Conservation (phyloP, 1,140 invertebrate genomes). For the Hypothenemus hampei region DNA sequence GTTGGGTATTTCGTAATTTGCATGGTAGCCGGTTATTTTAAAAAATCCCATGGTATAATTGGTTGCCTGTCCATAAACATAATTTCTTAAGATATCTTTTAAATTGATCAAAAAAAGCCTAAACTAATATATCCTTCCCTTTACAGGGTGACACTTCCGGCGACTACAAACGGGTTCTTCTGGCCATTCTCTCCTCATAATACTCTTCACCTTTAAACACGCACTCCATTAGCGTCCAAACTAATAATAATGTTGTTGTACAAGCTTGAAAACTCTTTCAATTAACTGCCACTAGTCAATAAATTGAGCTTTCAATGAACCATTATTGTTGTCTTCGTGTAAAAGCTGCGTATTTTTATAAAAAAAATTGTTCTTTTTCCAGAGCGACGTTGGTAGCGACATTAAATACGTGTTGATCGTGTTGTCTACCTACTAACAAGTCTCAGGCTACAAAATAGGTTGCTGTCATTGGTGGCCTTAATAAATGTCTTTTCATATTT, state of each 20-base stretch:
- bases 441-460: too few species aligned
- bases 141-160: constrained; percentile 85
- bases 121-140: constrained; percentile 30
- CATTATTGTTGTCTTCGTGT: not conserved
- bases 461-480: too few species aligned
- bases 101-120: not conserved
- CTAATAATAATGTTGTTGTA: constrained; percentile 17
- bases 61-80: too few species aligned
- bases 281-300: constrained; percentile 38
- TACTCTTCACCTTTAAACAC: constrained; percentile 36
- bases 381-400: constrained; percentile 39
- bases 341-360: not conserved
- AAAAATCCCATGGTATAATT: not conserved
- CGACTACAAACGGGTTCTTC: constrained; percentile 83
- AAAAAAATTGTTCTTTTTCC: constrained; percentile 33
- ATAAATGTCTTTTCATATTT: too few species aligned
- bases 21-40: not conserved
- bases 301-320: constrained; percentile 3
- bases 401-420: constrained; percentile 41
- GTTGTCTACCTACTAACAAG: constrained; percentile 39
- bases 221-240: constrained; percentile 32
- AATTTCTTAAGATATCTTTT: too few species aligned
- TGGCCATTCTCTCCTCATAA: constrained; percentile 75
- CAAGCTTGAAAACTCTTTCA: constrained; percentile 5
- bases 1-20: not conserved